Evolutionary conservation across 1,140 invertebrate genomes (phyloP).

Genomic region (Phenacoccus solenopsis): DNA sequence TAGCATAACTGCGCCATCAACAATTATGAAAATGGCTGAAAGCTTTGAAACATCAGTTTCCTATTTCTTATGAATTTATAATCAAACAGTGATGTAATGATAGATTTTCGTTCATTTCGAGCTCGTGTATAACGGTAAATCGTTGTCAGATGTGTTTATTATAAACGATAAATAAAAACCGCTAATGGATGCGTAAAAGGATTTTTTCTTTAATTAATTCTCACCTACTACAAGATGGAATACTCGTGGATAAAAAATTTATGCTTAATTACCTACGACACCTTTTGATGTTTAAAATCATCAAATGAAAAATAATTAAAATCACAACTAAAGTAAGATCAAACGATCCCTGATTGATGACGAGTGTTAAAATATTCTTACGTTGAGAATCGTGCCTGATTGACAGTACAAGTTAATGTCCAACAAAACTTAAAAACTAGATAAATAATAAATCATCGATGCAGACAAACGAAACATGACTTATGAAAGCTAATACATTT

Average conservation of each 20-base stretch:
- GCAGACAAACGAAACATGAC: not conserved
- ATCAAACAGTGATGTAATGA: not conserved
- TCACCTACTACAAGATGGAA: no score
- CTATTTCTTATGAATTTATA: no score
- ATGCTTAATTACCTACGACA: no score
- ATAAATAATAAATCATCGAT: not conserved
- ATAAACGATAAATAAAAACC: no score
- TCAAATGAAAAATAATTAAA: not conserved
- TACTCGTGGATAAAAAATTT: no score
- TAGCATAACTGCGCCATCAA: not conserved
- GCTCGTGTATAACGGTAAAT: no score
- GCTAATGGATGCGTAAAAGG: no score
- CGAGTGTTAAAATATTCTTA: not conserved
- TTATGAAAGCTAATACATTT: conserved; percentile 3
- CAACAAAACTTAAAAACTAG: not conserved
- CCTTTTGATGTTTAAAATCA: no score
- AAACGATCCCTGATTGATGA: not conserved
- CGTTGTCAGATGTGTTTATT: no score
- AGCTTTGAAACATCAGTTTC: not conserved
- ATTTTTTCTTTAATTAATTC: no score
- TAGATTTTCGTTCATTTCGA: not conserved
- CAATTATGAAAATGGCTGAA: not conserved
- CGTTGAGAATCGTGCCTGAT: not conserved
- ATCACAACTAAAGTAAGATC: not conserved
- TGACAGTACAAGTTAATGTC: not conserved